These are phyloP conservation scores for Sesia bembeciformis DNA, from an alignment of 2,888 invertebrate species.

Conservation along the genomic window DNA sequence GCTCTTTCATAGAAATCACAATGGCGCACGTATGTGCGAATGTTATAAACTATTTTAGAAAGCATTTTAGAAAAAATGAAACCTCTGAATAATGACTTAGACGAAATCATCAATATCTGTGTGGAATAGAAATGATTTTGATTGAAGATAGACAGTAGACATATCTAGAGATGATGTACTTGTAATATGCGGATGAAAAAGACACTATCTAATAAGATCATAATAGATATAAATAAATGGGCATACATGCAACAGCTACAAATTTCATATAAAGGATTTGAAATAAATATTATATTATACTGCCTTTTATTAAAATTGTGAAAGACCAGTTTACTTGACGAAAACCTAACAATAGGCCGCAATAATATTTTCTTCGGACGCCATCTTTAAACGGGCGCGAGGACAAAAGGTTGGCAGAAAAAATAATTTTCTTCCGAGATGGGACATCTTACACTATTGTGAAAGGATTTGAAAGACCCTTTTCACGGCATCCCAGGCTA, in stretches of 20 bases:
- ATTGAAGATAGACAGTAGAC: too few species aligned
- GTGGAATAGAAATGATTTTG: too few species aligned
- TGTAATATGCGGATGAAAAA: too few species aligned
- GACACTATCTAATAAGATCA: too few species aligned
- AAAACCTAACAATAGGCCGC: constrained; percentile 21
- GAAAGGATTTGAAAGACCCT: constrained; percentile 53
- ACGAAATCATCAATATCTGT: too few species aligned
- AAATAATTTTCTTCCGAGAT: constrained; percentile 57
- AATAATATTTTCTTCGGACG: constrained; percentile 34
- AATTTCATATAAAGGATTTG: background rate
- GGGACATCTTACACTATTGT: constrained; percentile 60
- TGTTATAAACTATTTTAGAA: constrained; percentile 7
- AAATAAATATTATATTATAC: constrained; percentile 4
- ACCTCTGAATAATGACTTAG: constrained; percentile 5
- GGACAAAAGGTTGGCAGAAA: constrained; percentile 52
- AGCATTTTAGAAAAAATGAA: constrained; percentile 14
- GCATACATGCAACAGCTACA: too few species aligned
- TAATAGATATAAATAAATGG: too few species aligned
- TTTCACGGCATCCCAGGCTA: constrained; percentile 38
- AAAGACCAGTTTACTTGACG: constrained; percentile 10
- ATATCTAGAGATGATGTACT: too few species aligned
- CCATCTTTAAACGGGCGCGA: constrained; percentile 34
- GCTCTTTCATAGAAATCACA: constrained; percentile 13
- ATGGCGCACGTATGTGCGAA: constrained; percentile 9
- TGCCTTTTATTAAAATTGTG: constrained; percentile 4